These are phyloP conservation scores for Conger conger DNA, from an alignment of 2,113 vertebrate genomes.

Conservation along the genomic window DNA sequence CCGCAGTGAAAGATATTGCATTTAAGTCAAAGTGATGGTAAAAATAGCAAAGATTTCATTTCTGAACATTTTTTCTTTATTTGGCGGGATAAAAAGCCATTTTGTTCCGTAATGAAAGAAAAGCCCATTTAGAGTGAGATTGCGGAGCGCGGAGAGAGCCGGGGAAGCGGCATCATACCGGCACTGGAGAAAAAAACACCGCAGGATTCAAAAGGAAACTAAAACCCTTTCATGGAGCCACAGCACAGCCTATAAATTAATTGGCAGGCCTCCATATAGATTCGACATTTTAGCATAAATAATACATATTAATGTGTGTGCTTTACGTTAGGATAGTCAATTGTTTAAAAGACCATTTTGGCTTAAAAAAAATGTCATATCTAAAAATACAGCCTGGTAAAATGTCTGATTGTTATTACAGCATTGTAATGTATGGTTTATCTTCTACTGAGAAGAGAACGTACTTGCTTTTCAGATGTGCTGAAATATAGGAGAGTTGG, in stretches of 20 bases:
- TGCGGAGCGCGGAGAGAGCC: background rate
- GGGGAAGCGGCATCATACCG: constrained; percentile 7
- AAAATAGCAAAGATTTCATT: constrained; percentile 30
- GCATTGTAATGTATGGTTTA: background rate
- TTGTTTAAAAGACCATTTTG: background rate
- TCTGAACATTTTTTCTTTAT: constrained; percentile 19
- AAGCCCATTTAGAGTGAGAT: constrained; percentile 23
- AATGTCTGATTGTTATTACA: too few relatives aligned
- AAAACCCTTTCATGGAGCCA: background rate
- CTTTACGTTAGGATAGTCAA: background rate
- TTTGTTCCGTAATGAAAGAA: constrained; percentile 24
- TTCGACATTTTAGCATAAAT: background rate
- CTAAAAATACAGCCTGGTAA: too few relatives aligned
- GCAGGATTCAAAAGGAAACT: background rate
- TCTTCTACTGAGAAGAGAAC: background rate
- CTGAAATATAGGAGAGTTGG: background rate
- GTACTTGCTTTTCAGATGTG: background rate
- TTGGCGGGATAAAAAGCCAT: constrained; percentile 20
- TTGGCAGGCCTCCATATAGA: background rate
- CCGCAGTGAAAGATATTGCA: constrained; percentile 18
- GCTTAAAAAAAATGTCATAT: too few relatives aligned
- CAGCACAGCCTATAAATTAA: background rate
- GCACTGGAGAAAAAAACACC: background rate
- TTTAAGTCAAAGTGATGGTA: constrained; percentile 20
- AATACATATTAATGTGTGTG: background rate